Percentiles rank a stretch among this genome's conserved stretches.
Conservation (phyloP, 2,888 invertebrate species). For the Athetis lepigone region DNA sequence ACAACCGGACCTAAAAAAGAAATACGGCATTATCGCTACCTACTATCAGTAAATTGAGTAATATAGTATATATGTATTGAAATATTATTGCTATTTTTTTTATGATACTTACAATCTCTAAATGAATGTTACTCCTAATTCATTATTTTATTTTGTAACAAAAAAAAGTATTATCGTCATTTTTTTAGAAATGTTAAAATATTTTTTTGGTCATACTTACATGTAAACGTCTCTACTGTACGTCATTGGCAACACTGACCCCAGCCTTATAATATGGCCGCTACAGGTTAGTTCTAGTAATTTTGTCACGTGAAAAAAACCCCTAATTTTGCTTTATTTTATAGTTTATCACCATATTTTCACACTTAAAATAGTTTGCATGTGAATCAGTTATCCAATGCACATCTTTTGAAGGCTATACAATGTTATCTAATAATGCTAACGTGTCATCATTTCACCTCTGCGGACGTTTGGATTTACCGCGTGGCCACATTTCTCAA, state of each 20-base stretch:
- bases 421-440: conserved; percentile 85
- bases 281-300: conserved; percentile 92
- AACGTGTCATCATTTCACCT: conserved; percentile 90
- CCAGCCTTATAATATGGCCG: conserved; percentile 93
- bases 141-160: not conserved
- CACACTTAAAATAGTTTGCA: conserved; percentile 63
- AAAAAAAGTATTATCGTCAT: not conserved
- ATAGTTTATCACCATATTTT: conserved; percentile 65
- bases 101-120: too few species aligned
- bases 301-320: conserved; percentile 89
- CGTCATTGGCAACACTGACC: conserved; percentile 86
- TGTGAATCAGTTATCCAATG: conserved; percentile 61
- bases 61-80: too few species aligned
- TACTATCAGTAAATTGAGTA: too few species aligned
- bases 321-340: conserved; percentile 67
- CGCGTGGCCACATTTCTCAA: conserved; percentile 90
- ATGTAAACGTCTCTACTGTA: conserved; percentile 54
- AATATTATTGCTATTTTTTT: too few species aligned
- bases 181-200: conserved; percentile 17
- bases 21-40: too few species aligned
- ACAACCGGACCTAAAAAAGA: too few species aligned
- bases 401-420: conserved; percentile 58
- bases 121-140: too few species aligned
- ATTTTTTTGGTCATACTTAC: conserved; percentile 31
- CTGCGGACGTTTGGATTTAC: conserved; percentile 89